Evolutionary conservation across 2,113 vertebrate genomes (phyloP).

Genomic region (Nerophis ophidion): DNA sequence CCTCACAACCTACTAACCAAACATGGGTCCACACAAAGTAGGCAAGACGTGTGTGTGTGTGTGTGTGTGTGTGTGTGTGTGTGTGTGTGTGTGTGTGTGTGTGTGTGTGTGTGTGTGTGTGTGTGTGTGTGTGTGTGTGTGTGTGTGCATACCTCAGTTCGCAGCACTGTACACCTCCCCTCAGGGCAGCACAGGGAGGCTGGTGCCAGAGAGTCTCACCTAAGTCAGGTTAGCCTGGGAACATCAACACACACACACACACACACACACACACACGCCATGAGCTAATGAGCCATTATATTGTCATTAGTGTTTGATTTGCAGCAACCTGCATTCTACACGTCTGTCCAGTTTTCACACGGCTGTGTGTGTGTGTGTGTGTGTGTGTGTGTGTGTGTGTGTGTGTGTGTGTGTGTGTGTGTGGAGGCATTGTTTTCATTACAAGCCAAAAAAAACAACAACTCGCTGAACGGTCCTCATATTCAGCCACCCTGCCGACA

Average conservation of each 20-base stretch:
- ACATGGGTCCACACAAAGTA: too few species aligned
- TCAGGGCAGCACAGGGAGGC: slow-evolving; percentile 55
- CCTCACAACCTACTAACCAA: too few species aligned
- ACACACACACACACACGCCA: slow-evolving; percentile 30
- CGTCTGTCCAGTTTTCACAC: slow-evolving; percentile 48
- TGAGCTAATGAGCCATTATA: slow-evolving; percentile 66
- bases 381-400: too few species aligned
- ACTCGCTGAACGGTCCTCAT: too few species aligned
- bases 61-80: background rate
- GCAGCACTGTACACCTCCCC: slow-evolving; percentile 47
- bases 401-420: too few species aligned
- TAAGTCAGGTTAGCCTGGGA: slow-evolving; percentile 67
- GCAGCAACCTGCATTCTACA: slow-evolving; percentile 49
- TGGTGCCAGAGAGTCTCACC: slow-evolving; percentile 74
- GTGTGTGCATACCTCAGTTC: slow-evolving; percentile 44
- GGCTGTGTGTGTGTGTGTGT: slow-evolving; percentile 14
- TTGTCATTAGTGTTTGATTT: slow-evolving; percentile 65
- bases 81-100: slow-evolving; percentile 11
- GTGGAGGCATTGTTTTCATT: slow-evolving; percentile 4
- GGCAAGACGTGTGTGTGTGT: too few species aligned
- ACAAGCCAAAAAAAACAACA: slow-evolving; percentile 4
- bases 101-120: slow-evolving; percentile 2
- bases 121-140: slow-evolving; percentile 12
- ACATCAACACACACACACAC: slow-evolving; percentile 26
- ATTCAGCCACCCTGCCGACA: too few species aligned